Evolutionary conservation across 2,113 vertebrate species (phyloP), one percentile per base, ranked within the genome.

Genomic region (Puffinus mauretanicus): DNA sequence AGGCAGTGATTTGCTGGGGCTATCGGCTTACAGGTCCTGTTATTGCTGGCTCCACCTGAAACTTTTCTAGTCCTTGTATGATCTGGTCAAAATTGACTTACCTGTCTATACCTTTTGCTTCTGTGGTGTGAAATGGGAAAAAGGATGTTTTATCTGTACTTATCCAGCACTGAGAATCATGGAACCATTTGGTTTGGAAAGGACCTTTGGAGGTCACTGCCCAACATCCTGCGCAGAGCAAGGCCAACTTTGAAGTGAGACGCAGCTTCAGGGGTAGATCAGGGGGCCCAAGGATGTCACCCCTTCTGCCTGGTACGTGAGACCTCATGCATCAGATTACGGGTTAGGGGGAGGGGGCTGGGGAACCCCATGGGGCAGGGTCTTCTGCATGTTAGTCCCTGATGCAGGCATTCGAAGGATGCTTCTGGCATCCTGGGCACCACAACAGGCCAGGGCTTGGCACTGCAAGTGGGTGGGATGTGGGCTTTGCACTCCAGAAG

Each of bases 341-440:
- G 21, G 16, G 16, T 62, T 29, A 24, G 13, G 8, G 70, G 9
- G 5, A 30, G 4, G 16, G 27, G 16, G 5, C 27, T 40, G 47
- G 34, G 40, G 7, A 8, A 72, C 13, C 15, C 61, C 0, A 0
- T 29, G 30, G 38, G 30, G 13, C 42, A 34, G 29, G 8, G 21
- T 81, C 36, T 61, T 72, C 34, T 61, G 13, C 21, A 15, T 1
- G 0, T 58, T 24, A 25, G 16, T 13, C 32, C 27, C 32, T 32
- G 32, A 36, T 40, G 18, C 7, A 3, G 38, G 13, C 22, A 5
- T n/a, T 42, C 0, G 2, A 71, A 29, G 25, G 76, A 36, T 57
- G 64, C 34, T 73, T 47, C 75, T 77, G 66, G 20, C 22, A 32
- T 8, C 22, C 62, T n/a, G 42, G 44, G 44, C 27, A 10, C 16